phyloP scores from a whole-genome alignment of 2,113 vertebrate species.

The Thunnus maccoyii region DNA sequence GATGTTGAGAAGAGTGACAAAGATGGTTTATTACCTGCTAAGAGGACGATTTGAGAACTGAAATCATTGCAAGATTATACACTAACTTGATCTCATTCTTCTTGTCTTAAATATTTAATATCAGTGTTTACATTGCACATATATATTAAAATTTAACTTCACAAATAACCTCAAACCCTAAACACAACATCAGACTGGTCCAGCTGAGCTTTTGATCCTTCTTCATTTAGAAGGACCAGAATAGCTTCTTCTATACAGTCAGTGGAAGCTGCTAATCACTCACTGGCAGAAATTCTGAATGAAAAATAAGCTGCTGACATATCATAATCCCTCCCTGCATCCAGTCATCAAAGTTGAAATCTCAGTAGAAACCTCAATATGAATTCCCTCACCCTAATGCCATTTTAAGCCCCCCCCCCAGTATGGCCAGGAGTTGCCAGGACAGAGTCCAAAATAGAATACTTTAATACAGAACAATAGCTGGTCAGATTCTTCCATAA shows the following conservation, averaged over 20 bases:
- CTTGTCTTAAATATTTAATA: not conserved
- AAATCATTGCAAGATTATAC: not conserved
- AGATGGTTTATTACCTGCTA: not conserved
- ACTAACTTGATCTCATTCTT: not conserved
- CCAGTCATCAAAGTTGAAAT: slow-evolving; percentile 26
- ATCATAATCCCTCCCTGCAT: slow-evolving; percentile 26
- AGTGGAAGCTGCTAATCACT: slow-evolving; percentile 53
- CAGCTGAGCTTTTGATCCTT: slow-evolving; percentile 17
- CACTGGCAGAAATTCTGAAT: slow-evolving; percentile 39
- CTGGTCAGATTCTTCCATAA: slow-evolving; percentile 47
- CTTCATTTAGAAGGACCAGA: slow-evolving; percentile 46
- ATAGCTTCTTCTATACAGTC: slow-evolving; percentile 47
- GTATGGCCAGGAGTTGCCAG: slow-evolving; percentile 33
- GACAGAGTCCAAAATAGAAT: slow-evolving; percentile 74
- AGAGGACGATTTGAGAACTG: not conserved
- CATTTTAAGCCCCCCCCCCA: slow-evolving; percentile 9
- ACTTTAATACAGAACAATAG: slow-evolving; percentile 66
- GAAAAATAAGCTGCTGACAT: slow-evolving; percentile 38
- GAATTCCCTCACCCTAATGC: slow-evolving; percentile 39
- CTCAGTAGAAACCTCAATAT: not conserved
- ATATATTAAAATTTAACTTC: not conserved
- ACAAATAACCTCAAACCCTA: not conserved
- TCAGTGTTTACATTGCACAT: not conserved
- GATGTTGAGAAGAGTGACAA: not conserved
- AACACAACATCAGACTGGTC: not conserved